Percentiles rank a stretch among this genome's conserved stretches.
Conservation (phyloP, 2,113 vertebrate genomes). For the Ochotona curzoniae region DNA sequence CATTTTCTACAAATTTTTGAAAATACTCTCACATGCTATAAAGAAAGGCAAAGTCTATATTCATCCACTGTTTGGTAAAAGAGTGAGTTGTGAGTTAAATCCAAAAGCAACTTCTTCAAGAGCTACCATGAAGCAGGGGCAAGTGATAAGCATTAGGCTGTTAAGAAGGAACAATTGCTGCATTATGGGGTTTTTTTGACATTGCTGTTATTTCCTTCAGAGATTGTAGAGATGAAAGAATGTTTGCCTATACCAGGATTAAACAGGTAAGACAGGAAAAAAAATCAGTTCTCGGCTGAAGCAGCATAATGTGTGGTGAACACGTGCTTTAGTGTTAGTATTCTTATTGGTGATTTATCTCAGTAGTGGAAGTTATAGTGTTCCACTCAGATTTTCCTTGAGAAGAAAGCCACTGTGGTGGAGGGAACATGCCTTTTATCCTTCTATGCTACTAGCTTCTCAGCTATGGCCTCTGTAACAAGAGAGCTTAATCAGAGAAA, state of each 20-base stretch:
- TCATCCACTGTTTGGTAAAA: background rate
- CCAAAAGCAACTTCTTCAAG: background rate
- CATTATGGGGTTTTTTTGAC: background rate
- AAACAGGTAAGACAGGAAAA: background rate
- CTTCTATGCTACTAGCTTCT: background rate
- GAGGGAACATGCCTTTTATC: background rate
- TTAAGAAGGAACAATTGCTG: background rate
- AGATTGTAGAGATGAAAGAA: background rate
- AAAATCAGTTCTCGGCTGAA: background rate
- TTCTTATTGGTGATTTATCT: background rate
- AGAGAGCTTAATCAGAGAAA: background rate
- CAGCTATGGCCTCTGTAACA: background rate
- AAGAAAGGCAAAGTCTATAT: background rate
- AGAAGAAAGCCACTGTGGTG: background rate
- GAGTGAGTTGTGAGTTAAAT: background rate
- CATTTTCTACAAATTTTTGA: too few species aligned
- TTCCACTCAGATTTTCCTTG: background rate
- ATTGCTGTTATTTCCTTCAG: background rate
- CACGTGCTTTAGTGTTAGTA: background rate
- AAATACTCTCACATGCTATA: background rate
- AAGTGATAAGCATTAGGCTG: background rate
- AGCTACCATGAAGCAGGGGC: background rate
- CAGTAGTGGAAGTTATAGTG: background rate
- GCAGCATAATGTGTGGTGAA: background rate
- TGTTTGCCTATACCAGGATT: slow-evolving; percentile 17